These are phyloP conservation scores for Cranoglanis bouderius DNA, from an alignment of 2,113 vertebrate species.

Conservation along the genomic window DNA sequence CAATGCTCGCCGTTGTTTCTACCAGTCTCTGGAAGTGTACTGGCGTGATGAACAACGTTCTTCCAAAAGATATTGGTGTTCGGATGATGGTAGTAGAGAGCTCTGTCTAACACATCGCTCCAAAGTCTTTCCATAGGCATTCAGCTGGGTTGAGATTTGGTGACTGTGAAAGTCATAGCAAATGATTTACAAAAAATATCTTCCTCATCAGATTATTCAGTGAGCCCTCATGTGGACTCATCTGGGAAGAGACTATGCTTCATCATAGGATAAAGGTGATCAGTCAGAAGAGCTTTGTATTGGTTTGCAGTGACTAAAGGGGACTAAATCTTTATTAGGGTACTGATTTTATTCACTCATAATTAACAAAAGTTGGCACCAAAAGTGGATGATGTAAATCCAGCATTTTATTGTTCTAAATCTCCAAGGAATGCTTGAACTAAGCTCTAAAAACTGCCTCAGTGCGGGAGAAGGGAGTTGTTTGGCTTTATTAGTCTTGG, in stretches of 20 bases:
- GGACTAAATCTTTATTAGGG: background rate
- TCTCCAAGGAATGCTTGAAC: background rate
- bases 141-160: background rate
- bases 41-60: background rate
- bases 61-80: background rate
- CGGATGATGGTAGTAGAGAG: too few species aligned
- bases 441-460: background rate
- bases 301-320: background rate
- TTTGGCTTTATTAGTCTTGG: slow-evolving; percentile 13
- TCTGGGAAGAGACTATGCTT: background rate
- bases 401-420: background rate
- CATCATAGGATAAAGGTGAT: background rate
- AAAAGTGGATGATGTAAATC: background rate
- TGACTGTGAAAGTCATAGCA: background rate
- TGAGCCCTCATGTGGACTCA: background rate
- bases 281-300: background rate
- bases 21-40: background rate
- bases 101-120: background rate
- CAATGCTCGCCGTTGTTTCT: background rate
- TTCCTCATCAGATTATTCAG: background rate
- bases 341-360: slow-evolving; percentile 14
- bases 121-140: background rate
- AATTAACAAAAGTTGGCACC: background rate
- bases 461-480: background rate
- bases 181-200: background rate